Base-by-base conservation (phyloP, 2,797 vertebrate genomes). In the Sebastes baramenuke region DNA sequence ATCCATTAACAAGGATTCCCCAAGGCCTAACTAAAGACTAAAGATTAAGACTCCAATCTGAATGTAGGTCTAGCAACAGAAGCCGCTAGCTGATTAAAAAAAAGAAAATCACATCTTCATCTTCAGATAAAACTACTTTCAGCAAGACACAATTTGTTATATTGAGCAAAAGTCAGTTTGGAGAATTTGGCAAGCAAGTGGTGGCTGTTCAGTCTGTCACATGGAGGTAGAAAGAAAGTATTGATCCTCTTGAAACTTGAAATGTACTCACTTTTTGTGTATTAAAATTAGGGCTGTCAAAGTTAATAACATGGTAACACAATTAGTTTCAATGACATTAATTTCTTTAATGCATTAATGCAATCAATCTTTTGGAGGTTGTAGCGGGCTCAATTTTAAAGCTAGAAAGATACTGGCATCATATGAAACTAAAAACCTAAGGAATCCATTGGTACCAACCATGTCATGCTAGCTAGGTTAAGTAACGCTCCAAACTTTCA, bases 1-100 rank as follows among this genome's bases (percentile, higher is more conserved):
- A 91, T 91, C 92, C 89, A 95, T 95, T 95, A 94, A 87, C 89
- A 92, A 92, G 92, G 93, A 95, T 94, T 95, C 94, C 95, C 95
- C 77, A 90, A 93, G 93, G 95, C 85, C 93, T 88, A 83, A 95
- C 93, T 93, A 93, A 93, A 93, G 84, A 93, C 90, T 90, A 64
- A 88, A 93, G 89, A 93, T 92, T 93, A 93, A 92, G 77, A 89
- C 87, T 88, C 83, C 81, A 73, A 89, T 90, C 82, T 87, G 73
- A 89, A 90, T 85, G 83, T 77, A 82, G 70, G 59, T 82, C 88
- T 79, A 70, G 85, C 59, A 87, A 88, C 64, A 78, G 67, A 85
- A 72, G 83, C 85, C 34, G 58, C 67, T 38, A 79, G 85, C 80
- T 83, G 85, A 79, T 83, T 84, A 61, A 82, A 64, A 72, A 81